Evolutionary conservation across 2,113 vertebrate genomes (phyloP).

Genomic region (Crocuta crocuta): DNA sequence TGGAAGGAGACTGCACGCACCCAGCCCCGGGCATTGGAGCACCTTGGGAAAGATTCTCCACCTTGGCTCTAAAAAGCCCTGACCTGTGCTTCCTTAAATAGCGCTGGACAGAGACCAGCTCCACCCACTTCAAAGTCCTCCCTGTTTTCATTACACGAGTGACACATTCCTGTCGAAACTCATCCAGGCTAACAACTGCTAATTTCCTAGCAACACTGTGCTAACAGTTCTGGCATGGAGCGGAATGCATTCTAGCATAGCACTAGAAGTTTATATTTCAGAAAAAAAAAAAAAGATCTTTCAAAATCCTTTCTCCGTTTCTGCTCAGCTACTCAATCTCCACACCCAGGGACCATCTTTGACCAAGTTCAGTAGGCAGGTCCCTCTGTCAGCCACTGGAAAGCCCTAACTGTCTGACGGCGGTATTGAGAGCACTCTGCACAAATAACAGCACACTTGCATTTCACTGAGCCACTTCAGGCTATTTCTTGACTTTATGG

Average conservation of each 20-base stretch:
- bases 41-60: background rate
- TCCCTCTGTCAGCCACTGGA: background rate
- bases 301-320: background rate
- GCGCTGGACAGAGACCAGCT: background rate
- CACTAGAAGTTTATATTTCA: background rate
- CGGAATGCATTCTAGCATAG: background rate
- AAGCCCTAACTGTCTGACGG: background rate
- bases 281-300: background rate
- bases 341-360: background rate
- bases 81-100: background rate
- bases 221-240: background rate
- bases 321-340: background rate
- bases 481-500: background rate
- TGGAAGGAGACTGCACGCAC: background rate
- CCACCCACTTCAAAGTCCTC: background rate
- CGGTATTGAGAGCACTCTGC: background rate
- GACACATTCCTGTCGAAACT: background rate
- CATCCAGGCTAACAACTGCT: background rate
- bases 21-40: background rate
- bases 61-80: background rate
- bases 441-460: background rate
- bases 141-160: background rate
- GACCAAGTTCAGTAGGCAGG: background rate
- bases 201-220: background rate
- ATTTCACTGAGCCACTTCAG: background rate